phyloP scores from a whole-genome alignment of 2,113 vertebrate genomes.

The Bos indicus region DNA sequence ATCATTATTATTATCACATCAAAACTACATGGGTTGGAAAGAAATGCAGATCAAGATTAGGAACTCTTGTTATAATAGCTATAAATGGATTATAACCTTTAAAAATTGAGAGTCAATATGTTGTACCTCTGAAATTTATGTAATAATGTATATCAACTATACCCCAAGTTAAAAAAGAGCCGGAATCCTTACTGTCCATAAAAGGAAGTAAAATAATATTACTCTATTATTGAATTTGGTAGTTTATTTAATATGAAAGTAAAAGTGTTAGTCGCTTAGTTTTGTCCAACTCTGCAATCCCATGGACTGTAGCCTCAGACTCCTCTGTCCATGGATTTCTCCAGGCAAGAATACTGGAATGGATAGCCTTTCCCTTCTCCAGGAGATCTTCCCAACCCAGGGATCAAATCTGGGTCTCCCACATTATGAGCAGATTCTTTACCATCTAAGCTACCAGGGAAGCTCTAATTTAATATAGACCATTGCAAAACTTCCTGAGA shows the following conservation, averaged over 20 bases:
- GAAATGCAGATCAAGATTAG: neutral
- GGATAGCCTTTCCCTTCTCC: neutral
- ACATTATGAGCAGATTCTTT: neutral
- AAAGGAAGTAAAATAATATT: neutral
- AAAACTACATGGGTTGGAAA: neutral
- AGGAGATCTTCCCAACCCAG: neutral
- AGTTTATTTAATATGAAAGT: slow-evolving; percentile 6
- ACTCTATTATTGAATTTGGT: neutral
- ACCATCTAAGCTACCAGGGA: neutral
- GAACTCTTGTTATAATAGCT: neutral
- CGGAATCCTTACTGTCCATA: neutral
- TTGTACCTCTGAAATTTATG: neutral
- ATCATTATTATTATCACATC: neutral
- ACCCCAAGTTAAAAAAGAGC: neutral
- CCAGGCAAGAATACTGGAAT: neutral
- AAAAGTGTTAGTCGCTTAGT: neutral
- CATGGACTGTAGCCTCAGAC: neutral
- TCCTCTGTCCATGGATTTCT: neutral
- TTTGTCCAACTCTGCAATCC: neutral
- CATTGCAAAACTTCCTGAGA: neutral
- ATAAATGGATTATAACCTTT: neutral
- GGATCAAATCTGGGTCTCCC: neutral
- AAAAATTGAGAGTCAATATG: neutral
- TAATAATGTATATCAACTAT: neutral
- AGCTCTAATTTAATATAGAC: neutral